These are phyloP conservation scores for Lophius americanus DNA, from an alignment of 2,797 vertebrate species.

Conservation along the genomic window DNA sequence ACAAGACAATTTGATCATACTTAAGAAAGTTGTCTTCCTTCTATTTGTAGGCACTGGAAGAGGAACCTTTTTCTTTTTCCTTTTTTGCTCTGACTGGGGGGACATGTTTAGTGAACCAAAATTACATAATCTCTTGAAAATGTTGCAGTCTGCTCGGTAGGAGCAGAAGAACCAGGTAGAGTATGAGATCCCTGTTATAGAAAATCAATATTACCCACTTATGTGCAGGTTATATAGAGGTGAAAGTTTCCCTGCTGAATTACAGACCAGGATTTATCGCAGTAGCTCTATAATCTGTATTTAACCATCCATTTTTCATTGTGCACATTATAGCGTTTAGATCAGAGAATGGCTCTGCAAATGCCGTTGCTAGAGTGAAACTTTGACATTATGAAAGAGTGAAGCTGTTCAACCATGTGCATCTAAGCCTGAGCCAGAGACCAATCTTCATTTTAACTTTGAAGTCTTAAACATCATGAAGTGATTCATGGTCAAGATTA, in stretches of 20 bases:
- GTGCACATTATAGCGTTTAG: constrained; percentile 42
- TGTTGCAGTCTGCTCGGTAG: constrained; percentile 33
- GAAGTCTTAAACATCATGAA: constrained; percentile 31
- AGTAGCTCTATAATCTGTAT: constrained; percentile 50
- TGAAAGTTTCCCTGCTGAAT: constrained; percentile 62
- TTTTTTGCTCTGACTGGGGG: constrained; percentile 22
- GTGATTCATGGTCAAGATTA: constrained; percentile 38
- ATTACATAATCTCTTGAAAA: constrained; percentile 49
- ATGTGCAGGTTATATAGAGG: constrained; percentile 56
- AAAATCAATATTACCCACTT: constrained; percentile 58
- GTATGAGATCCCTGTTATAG: constrained; percentile 42
- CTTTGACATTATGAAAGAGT: constrained; percentile 47
- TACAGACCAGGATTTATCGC: constrained; percentile 50
- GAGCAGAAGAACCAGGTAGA: constrained; percentile 14
- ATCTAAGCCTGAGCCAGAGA: constrained; percentile 43
- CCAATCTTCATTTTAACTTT: constrained; percentile 36
- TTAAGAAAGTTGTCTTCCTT: no score
- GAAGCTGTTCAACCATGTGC: constrained; percentile 40
- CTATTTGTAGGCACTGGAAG: no score
- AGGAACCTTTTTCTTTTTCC: no score
- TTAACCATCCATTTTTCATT: constrained; percentile 65
- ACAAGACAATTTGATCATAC: no score
- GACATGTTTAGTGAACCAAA: constrained; percentile 47
- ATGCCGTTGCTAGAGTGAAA: constrained; percentile 29
- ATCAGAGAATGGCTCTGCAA: constrained; percentile 53